Percentiles rank a stretch among this genome's conserved stretches.
Evolutionary conservation across 2,113 vertebrate species (phyloP).

Genomic region (Phaethornis superciliosus): DNA sequence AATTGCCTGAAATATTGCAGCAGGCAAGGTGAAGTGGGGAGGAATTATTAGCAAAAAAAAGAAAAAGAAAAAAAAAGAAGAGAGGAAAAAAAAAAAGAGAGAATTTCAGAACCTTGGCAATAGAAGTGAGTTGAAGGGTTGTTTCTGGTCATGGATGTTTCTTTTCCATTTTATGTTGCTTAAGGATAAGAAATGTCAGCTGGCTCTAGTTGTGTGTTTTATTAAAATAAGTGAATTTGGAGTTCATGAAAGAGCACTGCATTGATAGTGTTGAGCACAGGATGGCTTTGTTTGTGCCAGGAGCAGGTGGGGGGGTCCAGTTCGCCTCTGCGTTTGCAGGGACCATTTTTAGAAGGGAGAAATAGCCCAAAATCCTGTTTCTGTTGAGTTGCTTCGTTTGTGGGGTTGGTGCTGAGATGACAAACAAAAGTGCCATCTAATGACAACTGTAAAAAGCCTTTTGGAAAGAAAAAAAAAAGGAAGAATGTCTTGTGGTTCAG

Average conservation of each 20-base stretch:
- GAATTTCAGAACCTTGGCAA: conserved; percentile 40
- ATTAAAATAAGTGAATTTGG: conserved; percentile 39
- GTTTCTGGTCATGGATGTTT: conserved; percentile 56
- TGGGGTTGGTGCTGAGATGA: not conserved
- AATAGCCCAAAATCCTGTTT: not conserved
- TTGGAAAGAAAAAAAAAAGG: not conserved
- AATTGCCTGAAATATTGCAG: conserved; percentile 40
- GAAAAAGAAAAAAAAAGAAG: not conserved
- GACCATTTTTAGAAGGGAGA: not conserved
- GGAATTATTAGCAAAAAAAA: not conserved
- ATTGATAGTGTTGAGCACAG: not conserved
- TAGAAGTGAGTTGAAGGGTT: conserved; percentile 42
- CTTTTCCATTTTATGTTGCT: conserved; percentile 61
- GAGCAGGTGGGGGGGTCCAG: not conserved
- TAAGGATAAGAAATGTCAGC: conserved; percentile 63
- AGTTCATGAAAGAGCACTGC: not conserved
- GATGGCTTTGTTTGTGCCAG: not conserved
- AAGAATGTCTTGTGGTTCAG: not conserved
- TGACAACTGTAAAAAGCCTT: not conserved
- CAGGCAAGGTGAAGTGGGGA: not conserved
- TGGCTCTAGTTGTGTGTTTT: conserved; percentile 32
- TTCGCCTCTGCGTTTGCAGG: rapidly evolving
- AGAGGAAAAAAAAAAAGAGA: rapidly evolving
- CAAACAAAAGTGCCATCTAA: not conserved
- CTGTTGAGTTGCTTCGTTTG: rapidly evolving